Evolutionary conservation across 2,113 vertebrate species (phyloP), one percentile per base, ranked within the genome.

Genomic region (Platichthys flesus): DNA sequence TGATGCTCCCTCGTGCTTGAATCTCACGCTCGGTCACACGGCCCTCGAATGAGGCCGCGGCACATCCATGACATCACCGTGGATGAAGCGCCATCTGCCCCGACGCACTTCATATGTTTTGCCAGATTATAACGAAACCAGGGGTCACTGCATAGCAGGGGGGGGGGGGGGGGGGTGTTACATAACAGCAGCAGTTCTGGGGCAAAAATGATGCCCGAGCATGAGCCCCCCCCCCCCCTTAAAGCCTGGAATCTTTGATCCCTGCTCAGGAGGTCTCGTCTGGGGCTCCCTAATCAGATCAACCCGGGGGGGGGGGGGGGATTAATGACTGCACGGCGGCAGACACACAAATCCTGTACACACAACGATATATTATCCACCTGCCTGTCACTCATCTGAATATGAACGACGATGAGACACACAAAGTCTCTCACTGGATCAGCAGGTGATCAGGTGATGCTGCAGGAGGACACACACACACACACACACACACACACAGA

Each of bases 341-440:
- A 67, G n/a, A 55, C 31, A 63, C 0, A 57, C 26, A 71, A 68
- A 31, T 31, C 28, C 28, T 7, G 5, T 31, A 31, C 28, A 31
- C 28, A 31, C 28, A 31, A 31, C 28, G 28, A 31, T 31, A 31
- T 28, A 28, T 3, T 51, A 74, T 73, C 72, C 84, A 88, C 75
- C 88, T 85, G 83, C 20, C 56, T 62, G 24, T 55, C 67, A 65
- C 26, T 52, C 64, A 47, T 71, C 23, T 16, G 49, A 24, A 68
- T n/a, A 56, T 47, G 47, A 49, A 40, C 6, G 23, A 9, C 20
- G 5, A 76, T 66, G 66, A 85, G 83, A 82, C 40, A 57, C 66
- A 52, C 70, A 90, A 90, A 90, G 91, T 90, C 79, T 85, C 55
- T 72, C 79, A 84, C 55, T 79, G 81, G 90, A 83, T 89, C 86